Base-by-base conservation (phyloP, 2,113 vertebrate genomes). In the Myxocyprinus asiaticus region DNA sequence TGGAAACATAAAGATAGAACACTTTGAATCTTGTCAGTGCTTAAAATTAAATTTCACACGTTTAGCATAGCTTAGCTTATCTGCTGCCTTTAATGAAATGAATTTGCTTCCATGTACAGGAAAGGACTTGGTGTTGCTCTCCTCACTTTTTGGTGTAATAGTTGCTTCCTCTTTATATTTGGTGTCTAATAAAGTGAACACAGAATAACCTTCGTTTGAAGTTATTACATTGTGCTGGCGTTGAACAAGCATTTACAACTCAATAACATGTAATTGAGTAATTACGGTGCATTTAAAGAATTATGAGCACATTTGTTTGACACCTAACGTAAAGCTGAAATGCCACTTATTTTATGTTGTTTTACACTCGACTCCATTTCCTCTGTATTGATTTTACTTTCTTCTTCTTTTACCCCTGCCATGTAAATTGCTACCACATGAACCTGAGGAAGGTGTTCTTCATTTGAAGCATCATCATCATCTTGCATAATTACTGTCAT, bases 401-500 rank as follows among this genome's bases (percentile, higher is more conserved):
- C 73, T 62, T 48, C 42, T 62, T 45, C 55, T 83, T 81, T 75
- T 66, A 74, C 15, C 61, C 53, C 56, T 64, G 74, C 81, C 64
- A 67, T 85, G 77, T 79, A 79, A 79, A 51, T 76, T 80, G 79
- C 79, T 73, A 67, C 8, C 22, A 33, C 22, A 3, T 33, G 76
- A 77, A 64, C 66, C 50, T 71, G 51, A 78, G 64, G 75, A 77
- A 78, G 58, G 68, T 12, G n/a, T 70, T 1, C 22, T 33, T 59
- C n/a, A 67, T 79, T 82, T 78, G 44, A 80, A 75, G 79, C 59
- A 63, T 43, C 50, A 43, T 84, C 80, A 47, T 80, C 67, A 80
- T 84, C 58, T 74, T 78, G 73, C 15, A 45, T 56, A 59, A 72
- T 63, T 83, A 82, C 81, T 82, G 80, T 84, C 78, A 76, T 82